Evolutionary conservation across 2,113 vertebrate species (phyloP).

Genomic region (Parus major): DNA sequence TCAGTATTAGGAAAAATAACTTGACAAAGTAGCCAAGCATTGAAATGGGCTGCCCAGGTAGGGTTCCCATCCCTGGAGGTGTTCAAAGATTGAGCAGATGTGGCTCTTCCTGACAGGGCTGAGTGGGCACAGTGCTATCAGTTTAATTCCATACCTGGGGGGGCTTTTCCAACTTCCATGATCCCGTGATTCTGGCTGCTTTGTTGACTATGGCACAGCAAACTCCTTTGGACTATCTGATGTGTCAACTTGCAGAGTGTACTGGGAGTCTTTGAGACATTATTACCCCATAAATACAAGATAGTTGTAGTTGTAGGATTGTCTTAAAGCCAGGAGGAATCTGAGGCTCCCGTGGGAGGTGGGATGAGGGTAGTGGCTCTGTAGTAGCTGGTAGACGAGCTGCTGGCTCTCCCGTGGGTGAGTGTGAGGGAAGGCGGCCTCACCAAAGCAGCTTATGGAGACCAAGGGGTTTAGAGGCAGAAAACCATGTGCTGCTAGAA

Average conservation of each 20-base stretch:
- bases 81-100: background rate
- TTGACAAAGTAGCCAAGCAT: no score
- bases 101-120: background rate
- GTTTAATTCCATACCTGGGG: fast-evolving
- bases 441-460: constrained; percentile 17
- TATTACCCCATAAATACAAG: background rate
- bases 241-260: background rate
- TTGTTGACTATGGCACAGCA: background rate
- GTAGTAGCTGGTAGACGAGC: constrained; percentile 37
- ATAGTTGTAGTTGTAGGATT: constrained; percentile 17
- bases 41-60: background rate
- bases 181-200: background rate
- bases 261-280: background rate
- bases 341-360: background rate
- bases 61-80: background rate
- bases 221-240: background rate
- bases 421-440: constrained; percentile 21
- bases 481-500: background rate
- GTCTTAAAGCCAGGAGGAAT: background rate
- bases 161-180: background rate
- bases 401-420: background rate
- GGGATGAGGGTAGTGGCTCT: constrained; percentile 39
- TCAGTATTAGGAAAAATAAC: background rate
- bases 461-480: background rate
- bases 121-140: background rate